phyloP scores from a whole-genome alignment of 1,140 invertebrate genomes.

The Mactra quadrangularis region DNA sequence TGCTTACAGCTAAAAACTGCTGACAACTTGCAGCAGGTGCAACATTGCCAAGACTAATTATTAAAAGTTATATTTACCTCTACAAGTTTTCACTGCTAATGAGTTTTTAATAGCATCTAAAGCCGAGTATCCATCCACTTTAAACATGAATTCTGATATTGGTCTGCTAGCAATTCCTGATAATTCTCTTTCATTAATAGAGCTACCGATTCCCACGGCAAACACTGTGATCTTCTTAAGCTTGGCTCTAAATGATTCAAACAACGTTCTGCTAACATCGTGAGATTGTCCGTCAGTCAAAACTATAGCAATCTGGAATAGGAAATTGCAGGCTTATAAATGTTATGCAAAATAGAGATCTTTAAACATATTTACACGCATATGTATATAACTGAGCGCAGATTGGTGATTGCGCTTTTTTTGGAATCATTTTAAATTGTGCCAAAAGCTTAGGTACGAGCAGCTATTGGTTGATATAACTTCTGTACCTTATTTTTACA shows the following conservation, averaged over 20 bases:
- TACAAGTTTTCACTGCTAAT: slow-evolving; percentile 72
- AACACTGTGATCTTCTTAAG: slow-evolving; percentile 69
- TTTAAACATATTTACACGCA: no score
- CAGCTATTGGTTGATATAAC: no score
- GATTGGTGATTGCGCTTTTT: no score
- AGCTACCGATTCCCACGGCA: slow-evolving; percentile 73
- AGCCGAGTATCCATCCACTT: slow-evolving; percentile 68
- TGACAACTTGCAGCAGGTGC: no score
- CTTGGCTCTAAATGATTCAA: slow-evolving; percentile 69
- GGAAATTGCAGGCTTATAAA: no score
- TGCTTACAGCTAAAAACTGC: no score
- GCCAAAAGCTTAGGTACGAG: no score
- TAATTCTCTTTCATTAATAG: slow-evolving; percentile 69
- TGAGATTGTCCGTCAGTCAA: slow-evolving; percentile 78
- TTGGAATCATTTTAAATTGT: no score
- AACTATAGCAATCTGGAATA: slow-evolving; percentile 65
- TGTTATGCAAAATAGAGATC: no score
- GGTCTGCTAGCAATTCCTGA: slow-evolving; percentile 68
- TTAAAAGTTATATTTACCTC: slow-evolving; percentile 64
- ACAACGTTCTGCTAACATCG: slow-evolving; percentile 68
- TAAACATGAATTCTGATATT: slow-evolving; percentile 64
- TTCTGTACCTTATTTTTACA: no score
- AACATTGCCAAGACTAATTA: no score
- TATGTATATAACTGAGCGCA: no score
- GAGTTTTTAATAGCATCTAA: slow-evolving; percentile 69